Conservation (phyloP, 1,140 invertebrate species). For the Caenorhabditis inopinata region DNA sequence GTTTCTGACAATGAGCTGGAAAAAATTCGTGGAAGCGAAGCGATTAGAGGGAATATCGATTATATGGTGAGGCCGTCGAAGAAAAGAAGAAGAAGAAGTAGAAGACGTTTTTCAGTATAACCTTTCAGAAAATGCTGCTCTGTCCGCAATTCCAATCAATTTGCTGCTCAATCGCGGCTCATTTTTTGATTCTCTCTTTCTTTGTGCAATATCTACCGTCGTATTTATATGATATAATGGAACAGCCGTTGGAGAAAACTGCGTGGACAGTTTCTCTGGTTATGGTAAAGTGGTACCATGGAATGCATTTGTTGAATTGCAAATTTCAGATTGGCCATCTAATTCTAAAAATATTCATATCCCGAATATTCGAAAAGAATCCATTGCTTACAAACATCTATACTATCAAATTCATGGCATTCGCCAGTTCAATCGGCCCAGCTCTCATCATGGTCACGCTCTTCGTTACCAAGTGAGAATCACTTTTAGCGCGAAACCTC, state of each 20-base stretch:
- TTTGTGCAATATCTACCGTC: conserved; percentile 1
- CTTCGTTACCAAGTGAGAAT: not conserved
- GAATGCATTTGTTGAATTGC: too few species aligned
- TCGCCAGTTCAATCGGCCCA: not conserved
- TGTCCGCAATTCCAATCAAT: not conserved
- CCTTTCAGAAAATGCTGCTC: conserved; percentile 11
- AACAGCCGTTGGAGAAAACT: not conserved
- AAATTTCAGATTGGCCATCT: conserved; percentile 5
- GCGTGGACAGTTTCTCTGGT: conserved; percentile 20
- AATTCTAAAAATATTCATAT: not conserved
- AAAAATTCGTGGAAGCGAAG: not conserved
- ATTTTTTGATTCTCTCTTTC: not conserved
- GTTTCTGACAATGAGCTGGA: not conserved
- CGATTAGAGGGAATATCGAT: not conserved
- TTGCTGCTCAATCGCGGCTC: not conserved
- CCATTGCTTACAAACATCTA: not conserved
- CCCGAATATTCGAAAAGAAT: conserved; percentile 17
- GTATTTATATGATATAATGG: not conserved
- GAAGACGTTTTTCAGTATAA: too few species aligned
- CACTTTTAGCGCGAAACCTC: too few species aligned
- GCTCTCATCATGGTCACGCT: conserved; percentile 1
- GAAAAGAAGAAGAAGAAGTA: too few species aligned
- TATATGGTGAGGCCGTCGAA: too few species aligned
- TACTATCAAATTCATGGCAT: not conserved
- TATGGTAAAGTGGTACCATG: too few species aligned